A percentile compares a stretch with the other conserved stretches of the same genome.
phyloP scores from a whole-genome alignment of 1,140 invertebrate genomes.

The Ips nitidus region DNA sequence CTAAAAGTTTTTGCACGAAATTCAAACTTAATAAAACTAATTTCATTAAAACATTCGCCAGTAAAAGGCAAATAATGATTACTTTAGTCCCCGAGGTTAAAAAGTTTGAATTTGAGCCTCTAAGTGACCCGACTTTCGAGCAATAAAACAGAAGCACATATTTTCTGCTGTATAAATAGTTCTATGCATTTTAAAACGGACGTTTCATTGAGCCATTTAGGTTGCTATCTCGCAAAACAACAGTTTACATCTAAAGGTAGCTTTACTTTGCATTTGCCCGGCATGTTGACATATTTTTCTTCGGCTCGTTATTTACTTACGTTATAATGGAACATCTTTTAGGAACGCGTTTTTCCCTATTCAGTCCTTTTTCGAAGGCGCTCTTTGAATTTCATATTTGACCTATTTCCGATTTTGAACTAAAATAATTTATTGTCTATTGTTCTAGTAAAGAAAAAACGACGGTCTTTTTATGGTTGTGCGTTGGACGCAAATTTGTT shows the following conservation, averaged over 20 bases:
- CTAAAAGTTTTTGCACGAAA: no score
- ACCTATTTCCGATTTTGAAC: conserved; percentile 10
- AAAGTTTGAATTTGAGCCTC: no score
- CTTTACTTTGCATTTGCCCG: conserved; percentile 29
- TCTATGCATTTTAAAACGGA: conserved; percentile 30
- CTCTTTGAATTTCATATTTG: conserved; percentile 17
- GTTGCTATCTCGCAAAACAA: conserved; percentile 34
- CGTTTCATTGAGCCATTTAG: conserved; percentile 30
- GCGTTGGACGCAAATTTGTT: conserved; percentile 25
- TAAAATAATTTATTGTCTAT: background rate
- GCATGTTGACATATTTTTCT: conserved; percentile 35
- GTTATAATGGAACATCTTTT: conserved; percentile 28
- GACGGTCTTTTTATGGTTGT: conserved; percentile 23
- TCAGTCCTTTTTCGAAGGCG: conserved; percentile 15
- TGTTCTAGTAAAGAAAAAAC: conserved; percentile 10
- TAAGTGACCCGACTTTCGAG: background rate
- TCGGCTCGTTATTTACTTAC: conserved; percentile 27
- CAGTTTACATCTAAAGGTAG: conserved; percentile 28
- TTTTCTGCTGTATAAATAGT: conserved; percentile 20
- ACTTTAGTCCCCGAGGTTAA: no score
- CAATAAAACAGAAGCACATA: conserved; percentile 4
- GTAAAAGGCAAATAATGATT: no score
- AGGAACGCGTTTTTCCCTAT: conserved; percentile 17
- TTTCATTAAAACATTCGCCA: no score
- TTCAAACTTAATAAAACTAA: no score